A percentile compares a stretch with the other conserved stretches of the same genome.
These are phyloP conservation scores for Stigmatopora argus DNA, from an alignment of 2,113 vertebrate genomes.

Conservation along the genomic window DNA sequence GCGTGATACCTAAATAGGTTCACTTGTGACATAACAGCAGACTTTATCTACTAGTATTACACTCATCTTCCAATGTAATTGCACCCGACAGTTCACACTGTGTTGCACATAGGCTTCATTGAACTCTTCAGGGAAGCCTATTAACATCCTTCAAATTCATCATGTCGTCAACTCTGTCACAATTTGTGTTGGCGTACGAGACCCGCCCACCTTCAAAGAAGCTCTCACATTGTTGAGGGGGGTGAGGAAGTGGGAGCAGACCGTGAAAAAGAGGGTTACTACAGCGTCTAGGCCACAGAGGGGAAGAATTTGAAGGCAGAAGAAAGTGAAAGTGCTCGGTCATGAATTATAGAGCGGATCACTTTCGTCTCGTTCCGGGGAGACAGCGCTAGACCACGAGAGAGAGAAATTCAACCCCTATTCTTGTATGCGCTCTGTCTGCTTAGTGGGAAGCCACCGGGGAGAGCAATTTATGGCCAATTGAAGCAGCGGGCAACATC, in stretches of 20 bases:
- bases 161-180: slow-evolving; percentile 19
- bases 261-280: slow-evolving; percentile 43
- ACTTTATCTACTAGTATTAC: neutral
- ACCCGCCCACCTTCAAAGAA: slow-evolving; percentile 31
- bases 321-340: slow-evolving; percentile 75
- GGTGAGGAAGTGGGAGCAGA: slow-evolving; percentile 6
- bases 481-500: slow-evolving; percentile 97
- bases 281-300: slow-evolving; percentile 66
- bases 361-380: slow-evolving; percentile 75
- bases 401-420: slow-evolving; percentile 73
- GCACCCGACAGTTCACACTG: neutral
- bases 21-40: slow-evolving; percentile 15
- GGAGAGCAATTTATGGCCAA: slow-evolving; percentile 99
- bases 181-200: slow-evolving; percentile 17
- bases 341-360: slow-evolving; percentile 95
- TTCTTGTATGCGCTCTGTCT: slow-evolving; percentile 88
- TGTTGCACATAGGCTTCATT: neutral
- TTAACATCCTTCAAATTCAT: slow-evolving; percentile 32
- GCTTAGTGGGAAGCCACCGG: slow-evolving; percentile 90
- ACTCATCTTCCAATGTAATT: neutral
- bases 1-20: neutral
- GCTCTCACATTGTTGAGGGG: slow-evolving; percentile 17
- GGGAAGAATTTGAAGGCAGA: slow-evolving; percentile 69
- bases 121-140: slow-evolving; percentile 30
- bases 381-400: slow-evolving; percentile 65